Base-by-base conservation (phyloP, 2,888 invertebrate genomes). In the Ochlodes sylvanus region DNA sequence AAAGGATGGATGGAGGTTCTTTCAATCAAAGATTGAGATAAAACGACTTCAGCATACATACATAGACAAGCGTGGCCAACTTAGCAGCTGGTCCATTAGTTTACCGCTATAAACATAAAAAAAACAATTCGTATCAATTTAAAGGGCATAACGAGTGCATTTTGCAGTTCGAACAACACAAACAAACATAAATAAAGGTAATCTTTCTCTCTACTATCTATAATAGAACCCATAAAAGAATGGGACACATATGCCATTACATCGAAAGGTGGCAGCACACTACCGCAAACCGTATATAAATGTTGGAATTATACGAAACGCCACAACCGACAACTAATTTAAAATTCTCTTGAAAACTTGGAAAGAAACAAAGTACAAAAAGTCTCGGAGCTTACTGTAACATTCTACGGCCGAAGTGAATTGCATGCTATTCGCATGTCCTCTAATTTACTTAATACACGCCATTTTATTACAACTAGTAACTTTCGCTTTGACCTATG, bases 241-340 rank as follows among this genome's bases (percentile, higher is more conserved):
- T 61, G 50, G 55, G 47, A 61, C 50, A 32, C 56, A 56, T 52
- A 65, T 62, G 64, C 27, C 54, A 70, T 70, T 58, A 64, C 69
- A 70, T 62, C 69, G 67, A 67, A 73, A 72, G 71, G 70, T 71
- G 69, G 60, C 17, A 69, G 42, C 50, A 50, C 50, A 19, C 17
- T 14, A 55, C 60, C 17, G 42, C 34, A 70, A 70, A 73, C 72
- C 70, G 74, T 72, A 73, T 75, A 75, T 73, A 75, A 75, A 75
- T 73, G 73, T 70, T 69, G 56, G 71, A 76, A 75, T 76, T 77
- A 76, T 77, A 74, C 75, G 57, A 56, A 61, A 72, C 71, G 69
- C 21, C 66, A 60, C 60, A n/a, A 60, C 60, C 44, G 19, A 61
- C 60, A 55, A 69, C 61, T 71, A 68, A 73, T 67, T 67, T 67